Base-by-base conservation (phyloP, 2,888 invertebrate species). In the Diabrotica balteata region DNA sequence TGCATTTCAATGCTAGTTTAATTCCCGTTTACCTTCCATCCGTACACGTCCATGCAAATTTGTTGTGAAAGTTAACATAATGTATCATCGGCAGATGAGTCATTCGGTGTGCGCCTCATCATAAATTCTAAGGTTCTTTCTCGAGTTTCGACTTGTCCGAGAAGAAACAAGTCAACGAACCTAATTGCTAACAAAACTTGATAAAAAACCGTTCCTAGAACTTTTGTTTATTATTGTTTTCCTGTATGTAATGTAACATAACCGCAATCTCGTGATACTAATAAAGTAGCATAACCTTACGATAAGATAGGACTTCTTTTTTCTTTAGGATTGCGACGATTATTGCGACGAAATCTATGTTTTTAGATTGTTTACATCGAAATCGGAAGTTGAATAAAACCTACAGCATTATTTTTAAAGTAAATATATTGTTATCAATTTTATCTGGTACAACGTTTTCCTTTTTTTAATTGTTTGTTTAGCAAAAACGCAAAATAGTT, bases 181-280 rank as follows among this genome's bases (percentile, higher is more conserved):
- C 66, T 62, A 64, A 58, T 64, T 64, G 57, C 61, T 66, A 51
- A 57, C 51, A 62, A 66, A 45, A 61, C 11, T 55, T 46, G 61
- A 59, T 62, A 67, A 67, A 61, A 63, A 54, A 54, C 54, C 59
- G 54, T 67, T 67, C 67, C 59, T 49, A 67, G 67, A 67, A 67
- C 10, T 51, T 64, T 58, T 59, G 59, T 67, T 67, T 67, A 67
- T 67, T 67, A 51, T 67, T 67, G 63, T 67, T 67, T 67, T 67
- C 67, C 67, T 67, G 67, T 67, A 62, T 67, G 49, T 63, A 63
- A 63, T 63, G 46, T 45, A 47, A 9, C 8, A 47, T 61, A 52
- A 64, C 64, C 64, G 64, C 64, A 64, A 64, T 58, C 58, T 58
- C 45, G 58, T 64, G 58, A 52, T 11, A 64, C 58, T 59, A 64